Conservation (phyloP, 2,888 invertebrate species). For the Cabera pusaria region DNA sequence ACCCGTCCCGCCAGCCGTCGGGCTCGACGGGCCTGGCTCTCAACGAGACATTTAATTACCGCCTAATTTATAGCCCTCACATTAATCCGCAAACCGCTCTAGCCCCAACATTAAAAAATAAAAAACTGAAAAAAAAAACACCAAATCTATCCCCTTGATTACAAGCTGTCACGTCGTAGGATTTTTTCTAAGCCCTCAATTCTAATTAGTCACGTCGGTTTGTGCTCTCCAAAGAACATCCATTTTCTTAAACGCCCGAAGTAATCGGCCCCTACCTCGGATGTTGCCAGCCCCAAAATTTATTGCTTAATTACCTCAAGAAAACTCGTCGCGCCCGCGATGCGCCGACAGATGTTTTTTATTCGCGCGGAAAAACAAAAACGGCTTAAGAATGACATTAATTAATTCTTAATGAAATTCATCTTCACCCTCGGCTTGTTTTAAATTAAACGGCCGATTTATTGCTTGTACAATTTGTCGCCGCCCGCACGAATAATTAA, state of each 20-base stretch:
- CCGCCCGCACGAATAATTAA: conserved; percentile 60
- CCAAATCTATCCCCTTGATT: conserved; percentile 79
- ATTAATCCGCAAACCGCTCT: conserved; percentile 70
- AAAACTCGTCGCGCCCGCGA: conserved; percentile 71
- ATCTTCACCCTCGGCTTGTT: conserved; percentile 79
- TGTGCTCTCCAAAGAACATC: conserved; percentile 60
- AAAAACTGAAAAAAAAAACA: conserved; percentile 49
- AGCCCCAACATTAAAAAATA: conserved; percentile 57
- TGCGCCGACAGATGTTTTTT: conserved; percentile 79
- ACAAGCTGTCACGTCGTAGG: conserved; percentile 81
- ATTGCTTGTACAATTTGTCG: conserved; percentile 81
- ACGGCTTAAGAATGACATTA: conserved; percentile 83
- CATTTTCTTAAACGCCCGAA: conserved; percentile 73
- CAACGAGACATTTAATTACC: conserved; percentile 76
- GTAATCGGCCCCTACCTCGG: conserved; percentile 79
- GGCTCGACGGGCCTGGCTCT: conserved; percentile 28
- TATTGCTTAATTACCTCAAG: conserved; percentile 84
- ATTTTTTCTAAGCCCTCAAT: conserved; percentile 79
- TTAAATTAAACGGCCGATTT: conserved; percentile 81
- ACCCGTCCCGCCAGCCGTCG: conserved; percentile 36
- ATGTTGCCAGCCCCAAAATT: conserved; percentile 80
- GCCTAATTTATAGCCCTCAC: conserved; percentile 70
- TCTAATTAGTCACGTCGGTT: conserved; percentile 77
- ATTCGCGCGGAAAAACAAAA: conserved; percentile 79
- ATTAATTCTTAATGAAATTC: conserved; percentile 84